Conservation (phyloP, 2,113 vertebrate species). For the Gambusia holbrooki region DNA sequence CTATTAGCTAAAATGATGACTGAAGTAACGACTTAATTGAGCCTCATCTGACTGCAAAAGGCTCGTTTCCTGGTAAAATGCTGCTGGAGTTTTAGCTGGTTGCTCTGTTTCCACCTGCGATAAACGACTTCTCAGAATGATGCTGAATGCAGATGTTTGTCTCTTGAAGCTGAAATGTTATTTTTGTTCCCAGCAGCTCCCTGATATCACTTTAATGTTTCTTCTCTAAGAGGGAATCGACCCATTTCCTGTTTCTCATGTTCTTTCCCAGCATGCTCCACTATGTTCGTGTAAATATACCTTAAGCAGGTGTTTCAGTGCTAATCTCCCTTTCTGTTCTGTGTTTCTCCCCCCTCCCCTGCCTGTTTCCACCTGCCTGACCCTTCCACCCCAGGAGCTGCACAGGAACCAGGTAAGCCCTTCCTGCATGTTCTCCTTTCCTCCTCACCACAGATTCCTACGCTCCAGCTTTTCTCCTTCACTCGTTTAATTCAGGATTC, state of each 20-base stretch:
- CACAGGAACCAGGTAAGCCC: conserved; percentile 79
- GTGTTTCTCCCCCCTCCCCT: conserved; percentile 5
- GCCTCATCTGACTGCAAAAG: not conserved
- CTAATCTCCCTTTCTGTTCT: conserved; percentile 60
- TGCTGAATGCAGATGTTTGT: not conserved
- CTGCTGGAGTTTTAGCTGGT: not conserved
- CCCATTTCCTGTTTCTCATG: conserved; percentile 9
- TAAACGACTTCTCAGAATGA: not conserved
- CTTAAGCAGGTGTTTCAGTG: conserved; percentile 36
- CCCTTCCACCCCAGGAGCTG: conserved; percentile 72
- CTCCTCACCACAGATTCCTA: conserved; percentile 8
- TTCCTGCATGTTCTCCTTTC: conserved; percentile 25
- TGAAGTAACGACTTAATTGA: not conserved
- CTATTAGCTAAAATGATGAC: not conserved
- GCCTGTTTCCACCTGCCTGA: conserved; percentile 9
- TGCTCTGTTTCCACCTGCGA: not conserved
- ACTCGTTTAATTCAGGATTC: not conserved
- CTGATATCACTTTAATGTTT: not conserved
- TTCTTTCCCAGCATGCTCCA: conserved; percentile 42
- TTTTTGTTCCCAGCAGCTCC: not conserved
- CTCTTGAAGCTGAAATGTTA: not conserved
- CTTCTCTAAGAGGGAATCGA: not conserved
- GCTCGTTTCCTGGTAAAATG: not conserved
- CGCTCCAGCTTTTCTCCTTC: not conserved
- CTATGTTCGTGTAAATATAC: conserved; percentile 1